A percentile compares a stretch with the other conserved stretches of the same genome.
Conservation (phyloP, 2,888 invertebrate genomes). For the Brachycybe producta region DNA sequence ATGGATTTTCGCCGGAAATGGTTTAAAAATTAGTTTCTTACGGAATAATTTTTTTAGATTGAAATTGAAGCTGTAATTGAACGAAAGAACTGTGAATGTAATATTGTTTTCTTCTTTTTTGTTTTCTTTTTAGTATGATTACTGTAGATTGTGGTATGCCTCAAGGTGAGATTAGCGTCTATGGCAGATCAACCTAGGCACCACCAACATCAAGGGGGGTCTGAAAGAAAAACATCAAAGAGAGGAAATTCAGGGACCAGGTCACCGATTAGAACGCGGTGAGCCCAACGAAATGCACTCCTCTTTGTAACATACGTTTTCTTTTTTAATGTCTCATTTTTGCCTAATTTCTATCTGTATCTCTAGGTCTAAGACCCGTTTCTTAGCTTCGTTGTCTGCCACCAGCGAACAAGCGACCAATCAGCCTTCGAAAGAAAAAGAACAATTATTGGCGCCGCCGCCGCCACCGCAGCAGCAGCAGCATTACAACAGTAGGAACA, state of each 20-base stretch:
- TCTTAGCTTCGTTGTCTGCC: not conserved
- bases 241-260: constrained; percentile 16
- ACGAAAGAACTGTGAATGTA: too few relatives aligned
- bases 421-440: too few relatives aligned
- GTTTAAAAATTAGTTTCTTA: too few relatives aligned
- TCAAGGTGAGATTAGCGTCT: constrained; percentile 65
- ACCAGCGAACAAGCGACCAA: too few relatives aligned
- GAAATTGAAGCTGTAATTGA: too few relatives aligned
- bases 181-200: constrained; percentile 46
- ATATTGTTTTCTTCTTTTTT: constrained; percentile 1
- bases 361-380: too few relatives aligned
- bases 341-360: too few relatives aligned
- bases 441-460: too few relatives aligned
- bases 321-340: not conserved
- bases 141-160: constrained; percentile 38
- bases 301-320: not conserved
- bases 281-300: not conserved
- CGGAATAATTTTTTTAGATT: too few relatives aligned
- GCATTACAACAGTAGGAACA: too few relatives aligned
- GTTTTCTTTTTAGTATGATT: constrained; percentile 14
- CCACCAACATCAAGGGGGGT: constrained; percentile 19
- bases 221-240: constrained; percentile 14
- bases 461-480: too few relatives aligned
- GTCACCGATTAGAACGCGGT: constrained; percentile 29
- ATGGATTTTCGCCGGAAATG: too few relatives aligned